Percentiles rank a stretch among this genome's conserved stretches.
phyloP scores from a whole-genome alignment of 2,888 invertebrate genomes.

The Aleiodes testaceus region DNA sequence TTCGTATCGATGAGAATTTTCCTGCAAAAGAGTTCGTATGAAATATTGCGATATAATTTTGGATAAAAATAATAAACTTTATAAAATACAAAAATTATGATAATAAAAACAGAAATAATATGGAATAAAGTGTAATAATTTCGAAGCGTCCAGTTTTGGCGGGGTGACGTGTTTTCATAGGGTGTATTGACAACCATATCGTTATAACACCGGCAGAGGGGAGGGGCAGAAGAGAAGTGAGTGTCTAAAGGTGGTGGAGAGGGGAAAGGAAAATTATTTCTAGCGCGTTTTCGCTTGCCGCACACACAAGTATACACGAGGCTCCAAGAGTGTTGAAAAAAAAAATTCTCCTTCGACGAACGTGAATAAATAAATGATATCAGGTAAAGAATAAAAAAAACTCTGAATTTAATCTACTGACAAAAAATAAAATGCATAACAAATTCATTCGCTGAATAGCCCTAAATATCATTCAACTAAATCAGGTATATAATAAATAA shows the following conservation, averaged over 20 bases:
- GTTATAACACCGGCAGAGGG: constrained; percentile 7
- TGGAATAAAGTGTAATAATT: background rate
- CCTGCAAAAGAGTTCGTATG: background rate
- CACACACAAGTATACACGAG: constrained; percentile 32
- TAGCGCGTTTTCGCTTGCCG: constrained; percentile 23
- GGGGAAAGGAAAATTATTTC: constrained; percentile 21
- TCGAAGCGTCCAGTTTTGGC: constrained; percentile 43
- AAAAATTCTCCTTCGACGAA: too few species aligned
- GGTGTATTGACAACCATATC: constrained; percentile 40
- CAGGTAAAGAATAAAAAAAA: too few species aligned
- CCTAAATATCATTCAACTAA: too few species aligned
- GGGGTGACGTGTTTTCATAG: constrained; percentile 47
- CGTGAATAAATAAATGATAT: too few species aligned
- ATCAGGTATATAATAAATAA: too few species aligned
- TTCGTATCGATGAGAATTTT: background rate
- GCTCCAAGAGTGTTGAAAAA: background rate
- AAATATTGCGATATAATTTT: background rate
- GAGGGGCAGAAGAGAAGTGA: constrained; percentile 23
- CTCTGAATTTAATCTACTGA: too few species aligned
- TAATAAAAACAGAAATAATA: too few species aligned
- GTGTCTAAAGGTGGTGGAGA: background rate
- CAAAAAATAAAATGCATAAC: too few species aligned
- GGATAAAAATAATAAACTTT: too few species aligned
- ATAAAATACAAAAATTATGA: too few species aligned
- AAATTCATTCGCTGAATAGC: too few species aligned